These are phyloP conservation scores for Drosophila ogumai DNA, from an alignment of 1,140 invertebrate species.

Conservation along the genomic window DNA sequence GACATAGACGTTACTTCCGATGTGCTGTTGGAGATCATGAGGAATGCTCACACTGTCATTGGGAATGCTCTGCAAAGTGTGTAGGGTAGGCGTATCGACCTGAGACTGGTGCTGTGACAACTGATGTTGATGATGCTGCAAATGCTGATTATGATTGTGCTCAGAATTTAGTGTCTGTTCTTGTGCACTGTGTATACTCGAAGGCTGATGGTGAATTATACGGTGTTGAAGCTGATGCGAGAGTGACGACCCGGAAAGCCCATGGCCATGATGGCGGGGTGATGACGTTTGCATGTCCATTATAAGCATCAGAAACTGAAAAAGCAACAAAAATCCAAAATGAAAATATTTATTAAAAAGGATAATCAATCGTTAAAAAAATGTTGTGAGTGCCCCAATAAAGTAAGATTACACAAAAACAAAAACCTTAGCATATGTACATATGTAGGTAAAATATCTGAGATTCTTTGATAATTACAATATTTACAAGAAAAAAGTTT, in stretches of 20 bases:
- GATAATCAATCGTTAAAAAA: background rate
- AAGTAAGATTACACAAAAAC: too few species aligned
- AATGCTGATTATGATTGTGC: slow-evolving; percentile 38
- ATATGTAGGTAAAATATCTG: too few species aligned
- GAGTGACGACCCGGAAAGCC: slow-evolving; percentile 50
- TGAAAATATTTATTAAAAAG: background rate
- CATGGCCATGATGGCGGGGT: slow-evolving; percentile 62
- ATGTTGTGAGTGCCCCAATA: too few species aligned
- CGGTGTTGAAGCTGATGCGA: slow-evolving; percentile 65
- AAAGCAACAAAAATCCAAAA: background rate
- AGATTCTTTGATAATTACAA: too few species aligned
- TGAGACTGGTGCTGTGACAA: slow-evolving; percentile 49
- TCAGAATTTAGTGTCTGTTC: slow-evolving; percentile 25
- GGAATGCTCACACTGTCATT: slow-evolving; percentile 34
- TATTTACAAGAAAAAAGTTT: background rate
- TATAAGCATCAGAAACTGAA: slow-evolving; percentile 70
- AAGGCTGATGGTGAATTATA: slow-evolving; percentile 41
- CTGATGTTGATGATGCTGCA: slow-evolving; percentile 40
- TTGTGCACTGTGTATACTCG: slow-evolving; percentile 37
- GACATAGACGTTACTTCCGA: slow-evolving; percentile 47
- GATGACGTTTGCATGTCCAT: slow-evolving; percentile 81
- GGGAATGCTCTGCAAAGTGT: slow-evolving; percentile 43
- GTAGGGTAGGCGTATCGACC: slow-evolving; percentile 49
- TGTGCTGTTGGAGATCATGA: slow-evolving; percentile 48
- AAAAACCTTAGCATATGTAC: too few species aligned